phyloP scores from a whole-genome alignment of 2,888 invertebrate species.

The Suillia variegata region DNA sequence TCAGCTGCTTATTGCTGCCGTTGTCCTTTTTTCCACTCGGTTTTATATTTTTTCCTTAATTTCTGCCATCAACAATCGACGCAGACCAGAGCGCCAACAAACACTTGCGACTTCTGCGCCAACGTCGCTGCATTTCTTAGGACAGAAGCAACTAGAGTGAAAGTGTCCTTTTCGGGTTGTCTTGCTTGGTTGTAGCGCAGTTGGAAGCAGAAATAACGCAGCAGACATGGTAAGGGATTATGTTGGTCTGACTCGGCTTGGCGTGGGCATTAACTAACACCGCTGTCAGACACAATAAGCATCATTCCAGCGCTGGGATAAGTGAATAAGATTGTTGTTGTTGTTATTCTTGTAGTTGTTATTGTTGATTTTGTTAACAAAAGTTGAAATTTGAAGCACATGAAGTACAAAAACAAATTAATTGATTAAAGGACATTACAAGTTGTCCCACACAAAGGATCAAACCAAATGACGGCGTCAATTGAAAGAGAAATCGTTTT shows the following conservation, averaged over 20 bases:
- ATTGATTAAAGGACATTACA: slow-evolving; percentile 53
- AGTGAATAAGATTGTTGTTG: slow-evolving; percentile 49
- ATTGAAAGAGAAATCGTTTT: slow-evolving; percentile 48
- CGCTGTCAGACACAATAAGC: slow-evolving; percentile 49
- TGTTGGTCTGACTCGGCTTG: background rate
- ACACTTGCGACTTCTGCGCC: background rate
- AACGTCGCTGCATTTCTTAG: background rate
- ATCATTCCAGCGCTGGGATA: slow-evolving; percentile 51
- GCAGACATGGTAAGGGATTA: no score
- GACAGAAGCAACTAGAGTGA: background rate
- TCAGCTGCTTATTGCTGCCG: background rate
- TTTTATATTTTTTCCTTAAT: background rate
- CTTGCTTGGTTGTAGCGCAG: background rate
- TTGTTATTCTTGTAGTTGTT: slow-evolving; percentile 20
- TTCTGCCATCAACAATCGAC: background rate
- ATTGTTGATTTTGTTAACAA: background rate
- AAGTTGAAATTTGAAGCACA: background rate
- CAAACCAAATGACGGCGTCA: slow-evolving; percentile 44
- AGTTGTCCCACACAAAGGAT: slow-evolving; percentile 34
- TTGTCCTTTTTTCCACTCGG: background rate
- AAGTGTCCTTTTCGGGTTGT: background rate
- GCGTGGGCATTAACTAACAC: slow-evolving; percentile 14
- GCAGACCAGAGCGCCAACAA: background rate
- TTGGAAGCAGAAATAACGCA: no score
- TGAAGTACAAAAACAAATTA: slow-evolving; percentile 39